Conservation (phyloP, 2,888 invertebrate genomes). For the Lamproptera curius region DNA sequence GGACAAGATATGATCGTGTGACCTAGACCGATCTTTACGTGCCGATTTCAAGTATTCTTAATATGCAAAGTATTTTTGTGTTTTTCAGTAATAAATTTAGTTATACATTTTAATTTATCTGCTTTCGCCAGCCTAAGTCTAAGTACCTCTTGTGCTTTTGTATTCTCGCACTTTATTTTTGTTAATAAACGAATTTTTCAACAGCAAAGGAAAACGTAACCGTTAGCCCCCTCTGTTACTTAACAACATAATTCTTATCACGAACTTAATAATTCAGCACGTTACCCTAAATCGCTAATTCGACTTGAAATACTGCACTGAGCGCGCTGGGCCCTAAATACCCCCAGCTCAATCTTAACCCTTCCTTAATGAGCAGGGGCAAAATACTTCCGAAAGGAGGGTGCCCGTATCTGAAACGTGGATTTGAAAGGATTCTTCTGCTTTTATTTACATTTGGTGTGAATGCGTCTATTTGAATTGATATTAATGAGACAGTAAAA, state of each 20-base stretch:
- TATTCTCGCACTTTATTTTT: no score
- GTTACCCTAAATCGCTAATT: conserved; percentile 49
- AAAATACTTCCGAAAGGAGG: conserved; percentile 35
- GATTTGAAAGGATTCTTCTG: conserved; percentile 33
- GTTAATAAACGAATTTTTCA: no score
- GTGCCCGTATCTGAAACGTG: conserved; percentile 29
- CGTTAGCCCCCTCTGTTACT: background rate
- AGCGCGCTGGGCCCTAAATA: conserved; percentile 37
- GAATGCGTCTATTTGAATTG: conserved; percentile 20
- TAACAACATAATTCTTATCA: conserved; percentile 31
- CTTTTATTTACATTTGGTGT: conserved; percentile 37
- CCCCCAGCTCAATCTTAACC: conserved; percentile 49
- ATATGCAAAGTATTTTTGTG: no score
- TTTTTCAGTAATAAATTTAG: no score
- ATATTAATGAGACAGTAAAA: no score
- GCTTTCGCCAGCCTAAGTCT: no score
- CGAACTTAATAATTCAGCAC: conserved; percentile 46
- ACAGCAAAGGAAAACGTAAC: background rate
- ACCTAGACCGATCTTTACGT: no score
- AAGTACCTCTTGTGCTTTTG: no score
- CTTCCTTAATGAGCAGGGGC: conserved; percentile 50
- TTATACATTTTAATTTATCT: no score
- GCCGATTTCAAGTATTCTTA: no score
- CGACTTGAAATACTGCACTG: conserved; percentile 49
- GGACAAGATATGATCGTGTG: no score